A percentile compares a stretch with the other conserved stretches of the same genome.
Conservation (phyloP, 2,888 invertebrate species). For the Lasioglossum oenotherae region DNA sequence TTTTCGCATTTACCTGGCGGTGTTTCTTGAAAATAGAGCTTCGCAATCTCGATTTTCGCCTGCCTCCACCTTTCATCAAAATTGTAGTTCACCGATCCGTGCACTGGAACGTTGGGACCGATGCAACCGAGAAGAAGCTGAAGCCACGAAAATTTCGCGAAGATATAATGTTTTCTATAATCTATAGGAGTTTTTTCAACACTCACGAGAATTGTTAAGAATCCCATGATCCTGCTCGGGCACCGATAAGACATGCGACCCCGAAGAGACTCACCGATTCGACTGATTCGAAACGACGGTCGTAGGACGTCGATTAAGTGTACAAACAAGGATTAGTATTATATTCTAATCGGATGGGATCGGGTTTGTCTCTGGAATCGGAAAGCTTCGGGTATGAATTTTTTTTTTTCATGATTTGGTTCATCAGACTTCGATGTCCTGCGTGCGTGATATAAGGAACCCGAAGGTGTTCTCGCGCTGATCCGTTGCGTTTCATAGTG, state of each 20-base stretch:
- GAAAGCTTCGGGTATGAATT: background rate
- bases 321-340: constrained; percentile 12
- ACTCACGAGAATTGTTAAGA: constrained; percentile 41
- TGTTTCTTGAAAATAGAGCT: constrained; percentile 49
- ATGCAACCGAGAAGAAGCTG: constrained; percentile 24
- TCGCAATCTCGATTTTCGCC: constrained; percentile 71
- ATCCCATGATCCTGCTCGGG: constrained; percentile 23
- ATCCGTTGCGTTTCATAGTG: background rate
- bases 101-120: background rate
- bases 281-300: constrained; percentile 20
- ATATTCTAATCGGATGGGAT: constrained; percentile 5
- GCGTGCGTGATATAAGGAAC: background rate
- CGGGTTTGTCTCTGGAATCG: background rate
- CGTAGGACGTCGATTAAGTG: constrained; percentile 6
- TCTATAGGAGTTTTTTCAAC: background rate
- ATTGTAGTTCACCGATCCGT: constrained; percentile 42
- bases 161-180: background rate
- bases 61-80: constrained; percentile 60
- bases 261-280: constrained; percentile 4
- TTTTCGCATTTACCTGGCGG: constrained; percentile 47
- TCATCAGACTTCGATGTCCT: background rate
- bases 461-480: background rate
- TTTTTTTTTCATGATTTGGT: background rate
- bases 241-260: constrained; percentile 4
- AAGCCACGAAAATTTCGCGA: background rate